A percentile compares a stretch with the other conserved stretches of the same genome.
These are phyloP conservation scores for Tetragonula clypearis DNA, from an alignment of 1,140 invertebrate genomes.

Conservation along the genomic window DNA sequence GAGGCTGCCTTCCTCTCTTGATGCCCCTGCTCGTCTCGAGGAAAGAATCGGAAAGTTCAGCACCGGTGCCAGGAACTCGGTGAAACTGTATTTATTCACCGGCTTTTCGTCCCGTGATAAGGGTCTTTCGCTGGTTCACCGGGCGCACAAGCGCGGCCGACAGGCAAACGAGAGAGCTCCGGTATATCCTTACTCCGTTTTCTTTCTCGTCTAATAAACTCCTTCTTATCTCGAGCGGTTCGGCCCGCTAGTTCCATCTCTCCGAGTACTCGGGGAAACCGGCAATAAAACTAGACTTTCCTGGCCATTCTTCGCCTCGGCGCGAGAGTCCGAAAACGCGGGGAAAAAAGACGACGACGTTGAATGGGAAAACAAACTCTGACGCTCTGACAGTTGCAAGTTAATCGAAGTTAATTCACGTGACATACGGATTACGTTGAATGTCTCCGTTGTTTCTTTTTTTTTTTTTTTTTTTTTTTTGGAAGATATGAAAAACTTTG, in stretches of 20 bases:
- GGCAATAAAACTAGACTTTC: constrained; percentile 38
- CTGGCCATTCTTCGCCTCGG: background rate
- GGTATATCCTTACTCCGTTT: constrained; percentile 22
- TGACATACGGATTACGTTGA: too few relatives aligned
- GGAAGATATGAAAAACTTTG: too few relatives aligned
- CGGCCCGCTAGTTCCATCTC: constrained; percentile 19
- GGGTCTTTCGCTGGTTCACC: constrained; percentile 48
- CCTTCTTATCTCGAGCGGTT: constrained; percentile 41
- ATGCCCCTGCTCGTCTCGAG: background rate
- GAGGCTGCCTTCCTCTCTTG: background rate
- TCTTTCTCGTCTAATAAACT: constrained; percentile 54
- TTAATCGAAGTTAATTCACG: too few relatives aligned
- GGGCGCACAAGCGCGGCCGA: constrained; percentile 12
- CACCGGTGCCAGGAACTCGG: constrained; percentile 27
- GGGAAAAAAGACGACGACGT: too few relatives aligned
- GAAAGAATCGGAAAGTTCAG: constrained; percentile 51
- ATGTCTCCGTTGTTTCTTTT: too few relatives aligned
- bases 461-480: too few relatives aligned
- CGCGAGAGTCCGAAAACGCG: too few relatives aligned
- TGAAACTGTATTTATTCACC: constrained; percentile 62
- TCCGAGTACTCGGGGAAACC: background rate
- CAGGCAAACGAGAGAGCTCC: background rate
- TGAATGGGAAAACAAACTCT: background rate
- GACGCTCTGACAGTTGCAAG: background rate
- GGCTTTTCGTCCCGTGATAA: constrained; percentile 50